These are phyloP conservation scores for Micoletzkya japonica DNA, from an alignment of 2,888 invertebrate species.

Conservation along the genomic window DNA sequence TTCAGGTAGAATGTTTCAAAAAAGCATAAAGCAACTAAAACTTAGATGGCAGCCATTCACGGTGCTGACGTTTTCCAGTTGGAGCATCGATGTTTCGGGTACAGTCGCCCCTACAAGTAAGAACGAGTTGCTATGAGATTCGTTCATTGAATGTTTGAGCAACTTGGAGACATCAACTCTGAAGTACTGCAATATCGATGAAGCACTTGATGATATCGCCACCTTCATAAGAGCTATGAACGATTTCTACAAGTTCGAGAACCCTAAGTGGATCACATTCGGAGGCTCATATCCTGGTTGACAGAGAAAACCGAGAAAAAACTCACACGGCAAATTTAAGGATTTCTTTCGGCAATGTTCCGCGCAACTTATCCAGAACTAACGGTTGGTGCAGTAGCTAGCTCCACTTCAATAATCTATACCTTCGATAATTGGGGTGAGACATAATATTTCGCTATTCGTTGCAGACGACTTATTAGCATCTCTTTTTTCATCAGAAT, in stretches of 20 bases:
- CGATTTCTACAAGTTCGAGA: constrained; percentile 42
- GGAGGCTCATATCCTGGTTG: constrained; percentile 90
- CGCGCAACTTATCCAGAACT: constrained; percentile 15
- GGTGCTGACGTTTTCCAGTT: constrained; percentile 52
- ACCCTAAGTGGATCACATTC: constrained; percentile 83
- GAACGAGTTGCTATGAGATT: neutral
- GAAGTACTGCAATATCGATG: constrained; percentile 73
- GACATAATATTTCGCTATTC: too few species aligned
- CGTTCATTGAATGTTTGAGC: constrained; percentile 68
- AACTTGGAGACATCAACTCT: constrained; percentile 81
- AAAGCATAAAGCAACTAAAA: too few species aligned
- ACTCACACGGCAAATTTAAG: neutral
- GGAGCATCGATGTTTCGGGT: constrained; percentile 56
- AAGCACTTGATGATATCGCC: constrained; percentile 79
- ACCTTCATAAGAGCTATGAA: constrained; percentile 79
- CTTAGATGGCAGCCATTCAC: constrained; percentile 44
- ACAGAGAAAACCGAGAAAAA: neutral
- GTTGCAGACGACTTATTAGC: too few species aligned
- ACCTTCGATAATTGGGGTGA: constrained; percentile 31
- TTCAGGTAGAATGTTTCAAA: constrained; percentile 17
- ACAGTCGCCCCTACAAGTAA: constrained; percentile 40
- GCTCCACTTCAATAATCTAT: constrained; percentile 29
- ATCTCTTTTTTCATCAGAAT: neutral
- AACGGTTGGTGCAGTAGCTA: constrained; percentile 23
- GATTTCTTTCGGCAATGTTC: constrained; percentile 16